Conservation (phyloP, 1,140 invertebrate species). For the Drosophila neocordata region DNA sequence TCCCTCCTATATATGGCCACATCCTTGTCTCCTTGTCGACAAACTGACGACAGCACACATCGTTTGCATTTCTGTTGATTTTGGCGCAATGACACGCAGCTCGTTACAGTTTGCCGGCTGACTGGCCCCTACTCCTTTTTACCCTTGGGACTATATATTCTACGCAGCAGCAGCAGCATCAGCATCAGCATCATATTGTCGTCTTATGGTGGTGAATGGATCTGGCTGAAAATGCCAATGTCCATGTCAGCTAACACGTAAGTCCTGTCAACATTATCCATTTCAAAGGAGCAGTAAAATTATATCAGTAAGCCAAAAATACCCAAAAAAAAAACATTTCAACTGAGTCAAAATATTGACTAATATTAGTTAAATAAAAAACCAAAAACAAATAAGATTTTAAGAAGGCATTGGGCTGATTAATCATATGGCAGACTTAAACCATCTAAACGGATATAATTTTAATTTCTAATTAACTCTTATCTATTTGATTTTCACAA, state of each 20-base stretch:
- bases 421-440: too few relatives aligned
- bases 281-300: neutral
- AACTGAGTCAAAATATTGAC: neutral
- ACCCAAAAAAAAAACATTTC: neutral
- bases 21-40: constrained; percentile 31
- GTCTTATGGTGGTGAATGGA: constrained; percentile 16
- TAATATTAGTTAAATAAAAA: neutral
- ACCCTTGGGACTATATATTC: constrained; percentile 18
- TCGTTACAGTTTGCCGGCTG: constrained; percentile 61
- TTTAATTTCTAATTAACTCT: neutral
- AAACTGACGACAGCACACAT: constrained; percentile 61
- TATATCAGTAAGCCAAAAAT: neutral
- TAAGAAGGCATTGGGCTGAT: too few relatives aligned
- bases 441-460: too few relatives aligned
- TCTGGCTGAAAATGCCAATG: constrained; percentile 4
- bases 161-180: constrained; percentile 22
- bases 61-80: constrained; percentile 79
- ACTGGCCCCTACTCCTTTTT: constrained; percentile 26
- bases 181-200: constrained; percentile 1
- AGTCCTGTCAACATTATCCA: constrained; percentile 10
- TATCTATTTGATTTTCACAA: neutral
- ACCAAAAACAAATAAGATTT: neutral
- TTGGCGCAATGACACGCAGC: constrained; percentile 76
- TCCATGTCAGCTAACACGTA: constrained; percentile 7
- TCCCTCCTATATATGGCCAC: constrained; percentile 1